Conservation (phyloP, 2,888 invertebrate species). For the Trachelus tabidus region DNA sequence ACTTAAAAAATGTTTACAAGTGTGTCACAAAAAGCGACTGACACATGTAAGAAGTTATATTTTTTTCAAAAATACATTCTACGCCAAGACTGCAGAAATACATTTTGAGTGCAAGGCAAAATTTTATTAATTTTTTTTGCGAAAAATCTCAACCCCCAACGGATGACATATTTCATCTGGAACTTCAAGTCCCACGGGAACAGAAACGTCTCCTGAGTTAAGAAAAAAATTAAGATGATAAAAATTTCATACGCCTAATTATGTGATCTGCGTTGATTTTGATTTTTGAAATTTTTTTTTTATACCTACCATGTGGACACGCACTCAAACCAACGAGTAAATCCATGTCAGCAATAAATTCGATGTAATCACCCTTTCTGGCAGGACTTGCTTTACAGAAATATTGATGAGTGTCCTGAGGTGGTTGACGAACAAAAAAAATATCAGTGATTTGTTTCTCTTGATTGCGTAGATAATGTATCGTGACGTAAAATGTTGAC, state of each 20-base stretch:
- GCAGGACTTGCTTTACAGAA: slow-evolving; percentile 68
- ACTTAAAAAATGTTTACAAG: not conserved
- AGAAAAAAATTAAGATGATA: slow-evolving; percentile 7
- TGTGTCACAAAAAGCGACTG: not conserved
- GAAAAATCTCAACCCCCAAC: slow-evolving; percentile 63
- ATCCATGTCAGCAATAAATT: slow-evolving; percentile 69
- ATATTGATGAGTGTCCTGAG: slow-evolving; percentile 66
- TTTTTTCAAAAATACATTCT: not conserved
- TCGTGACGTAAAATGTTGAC: slow-evolving; percentile 28
- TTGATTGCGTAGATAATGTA: not conserved
- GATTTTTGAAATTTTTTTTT: not conserved
- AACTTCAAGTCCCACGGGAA: slow-evolving; percentile 62
- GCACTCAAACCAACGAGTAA: slow-evolving; percentile 65
- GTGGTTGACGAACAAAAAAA: not conserved
- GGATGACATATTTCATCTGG: slow-evolving; percentile 65
- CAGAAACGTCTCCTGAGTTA: slow-evolving; percentile 63
- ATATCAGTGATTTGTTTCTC: not conserved
- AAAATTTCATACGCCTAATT: no score
- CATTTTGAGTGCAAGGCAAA: not conserved
- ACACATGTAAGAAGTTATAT: not conserved
- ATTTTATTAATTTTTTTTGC: slow-evolving; percentile 23
- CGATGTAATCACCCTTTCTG: slow-evolving; percentile 66
- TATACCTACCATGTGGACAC: slow-evolving; percentile 59
- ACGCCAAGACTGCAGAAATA: no score
- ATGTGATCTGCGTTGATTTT: no score